These are phyloP conservation scores for Drosophila ercepeae DNA, from an alignment of 1,140 invertebrate species.

Conservation along the genomic window DNA sequence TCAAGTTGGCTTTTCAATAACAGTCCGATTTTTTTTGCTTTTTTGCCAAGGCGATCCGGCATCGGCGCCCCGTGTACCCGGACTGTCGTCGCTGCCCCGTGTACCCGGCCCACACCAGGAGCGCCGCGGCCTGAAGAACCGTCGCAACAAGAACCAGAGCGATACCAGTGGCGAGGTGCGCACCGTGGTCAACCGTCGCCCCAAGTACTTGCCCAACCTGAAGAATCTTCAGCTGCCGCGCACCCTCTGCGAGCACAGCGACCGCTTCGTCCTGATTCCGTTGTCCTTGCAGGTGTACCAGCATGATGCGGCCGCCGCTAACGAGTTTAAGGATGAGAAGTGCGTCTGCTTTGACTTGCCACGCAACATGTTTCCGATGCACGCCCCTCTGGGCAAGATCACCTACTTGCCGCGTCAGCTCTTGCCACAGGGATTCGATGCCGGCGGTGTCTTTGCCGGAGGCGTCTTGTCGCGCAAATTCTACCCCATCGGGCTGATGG, in stretches of 20 bases:
- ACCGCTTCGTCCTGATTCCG: constrained; percentile 2
- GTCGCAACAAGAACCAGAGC: not conserved
- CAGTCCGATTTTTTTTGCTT: no score
- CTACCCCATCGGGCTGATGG: constrained; percentile 33
- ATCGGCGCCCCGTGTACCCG: not conserved
- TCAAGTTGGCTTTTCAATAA: not conserved
- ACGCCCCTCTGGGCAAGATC: constrained; percentile 22
- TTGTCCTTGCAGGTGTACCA: not conserved
- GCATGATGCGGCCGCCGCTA: constrained; percentile 6
- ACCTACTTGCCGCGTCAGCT: constrained; percentile 25
- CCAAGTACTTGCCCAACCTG: constrained; percentile 27
- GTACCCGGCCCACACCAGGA: not conserved
- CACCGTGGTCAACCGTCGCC: not conserved
- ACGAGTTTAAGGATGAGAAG: not conserved
- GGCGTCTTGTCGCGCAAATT: constrained; percentile 21
- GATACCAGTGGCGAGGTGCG: constrained; percentile 8
- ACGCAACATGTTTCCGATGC: constrained; percentile 6
- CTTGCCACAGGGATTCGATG: constrained; percentile 24
- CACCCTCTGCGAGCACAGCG: not conserved
- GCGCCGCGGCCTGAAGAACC: not conserved
- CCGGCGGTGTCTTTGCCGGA: constrained; percentile 20
- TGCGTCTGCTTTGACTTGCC: constrained; percentile 29
- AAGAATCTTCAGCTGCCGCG: not conserved
- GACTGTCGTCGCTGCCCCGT: not conserved
- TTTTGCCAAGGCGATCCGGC: not conserved